Evolutionary conservation across 2,888 invertebrate species (phyloP), one percentile per base, ranked within the genome.

Genomic region (Brenthis ino): DNA sequence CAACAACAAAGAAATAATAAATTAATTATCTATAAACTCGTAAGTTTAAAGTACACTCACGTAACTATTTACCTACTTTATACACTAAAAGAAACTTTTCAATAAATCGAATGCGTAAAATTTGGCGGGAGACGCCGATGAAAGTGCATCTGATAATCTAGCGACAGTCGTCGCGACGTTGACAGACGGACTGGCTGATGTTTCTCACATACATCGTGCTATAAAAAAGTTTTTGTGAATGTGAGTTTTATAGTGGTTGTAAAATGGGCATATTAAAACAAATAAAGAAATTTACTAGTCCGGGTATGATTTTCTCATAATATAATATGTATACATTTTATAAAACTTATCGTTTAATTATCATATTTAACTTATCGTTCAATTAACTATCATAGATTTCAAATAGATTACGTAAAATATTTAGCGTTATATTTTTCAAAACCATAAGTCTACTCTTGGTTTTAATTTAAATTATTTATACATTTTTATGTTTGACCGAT

Each of bases 181-280:
- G 72, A 72, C 72, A 70, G 67, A 61, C 71, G 48, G 75, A 70
- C 71, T 56, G 70, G 67, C 64, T 69, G 74, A 67, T 66, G 24
- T 54, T n/a, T 8, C 56, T 55, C 55, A 50, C 56, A 50, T 64
- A 37, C 60, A 55, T 61, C 48, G 63, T 66, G 56, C 55, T 37
- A 51, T 65, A 33, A 65, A 64, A 68, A 71, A 66, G 69, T 76
- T 73, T 74, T 68, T 69, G 73, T 73, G 70, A 66, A 53, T 66
- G 72, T 71, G 67, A 64, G 43, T 57, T 68, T 71, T 66, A 67
- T 72, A 67, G 74, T 79, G 77, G 68, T 65, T 71, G 37, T 64
- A 75, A 72, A 61, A 93, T 93, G 92, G 92, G 92, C 61, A 91
- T 93, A 78, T 77, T 93, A 67, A 91, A 92, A 81, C 92, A 93